Percentiles rank a stretch among this genome's conserved stretches.
Conservation (phyloP, 2,113 vertebrate genomes). For the Symphodus melops region DNA sequence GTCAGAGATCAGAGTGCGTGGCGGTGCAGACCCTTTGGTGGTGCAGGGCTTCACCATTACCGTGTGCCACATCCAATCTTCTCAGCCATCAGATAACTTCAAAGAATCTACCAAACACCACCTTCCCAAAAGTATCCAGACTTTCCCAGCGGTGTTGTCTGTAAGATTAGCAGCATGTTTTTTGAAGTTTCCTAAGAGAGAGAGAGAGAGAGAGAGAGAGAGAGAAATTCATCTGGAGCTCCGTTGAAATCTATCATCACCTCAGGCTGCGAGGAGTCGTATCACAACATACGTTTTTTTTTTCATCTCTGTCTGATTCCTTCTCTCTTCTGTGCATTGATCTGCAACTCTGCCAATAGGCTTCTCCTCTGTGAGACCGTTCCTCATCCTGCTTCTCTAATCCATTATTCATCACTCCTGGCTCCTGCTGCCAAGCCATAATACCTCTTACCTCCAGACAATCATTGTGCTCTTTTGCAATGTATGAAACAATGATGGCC, state of each 20-base stretch:
- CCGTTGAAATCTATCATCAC: slow-evolving; percentile 55
- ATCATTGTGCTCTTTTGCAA: slow-evolving; percentile 36
- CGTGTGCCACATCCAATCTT: slow-evolving; percentile 51
- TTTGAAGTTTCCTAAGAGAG: slow-evolving; percentile 54
- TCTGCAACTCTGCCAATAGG: slow-evolving; percentile 50
- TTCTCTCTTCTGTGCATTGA: slow-evolving; percentile 52
- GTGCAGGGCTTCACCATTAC: slow-evolving; percentile 53
- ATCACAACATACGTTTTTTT: slow-evolving; percentile 24
- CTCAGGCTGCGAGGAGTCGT: slow-evolving; percentile 40
- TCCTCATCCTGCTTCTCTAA: slow-evolving; percentile 50
- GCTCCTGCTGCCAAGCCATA: slow-evolving; percentile 26
- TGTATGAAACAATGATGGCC: slow-evolving; percentile 24
- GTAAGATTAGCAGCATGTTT: slow-evolving; percentile 49
- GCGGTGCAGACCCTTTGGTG: slow-evolving; percentile 44
- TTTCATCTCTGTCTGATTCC: slow-evolving; percentile 33
- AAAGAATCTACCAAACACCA: slow-evolving; percentile 62
- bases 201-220: slow-evolving; percentile 17
- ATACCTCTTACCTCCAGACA: slow-evolving; percentile 44
- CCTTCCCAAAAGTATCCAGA: slow-evolving; percentile 42
- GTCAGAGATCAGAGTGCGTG: slow-evolving; percentile 74
- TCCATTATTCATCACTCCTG: slow-evolving; percentile 67
- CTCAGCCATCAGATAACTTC: slow-evolving; percentile 69
- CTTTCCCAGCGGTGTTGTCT: slow-evolving; percentile 39
- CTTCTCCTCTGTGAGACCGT: slow-evolving; percentile 60
- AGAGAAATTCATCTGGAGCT: slow-evolving; percentile 17